Evolutionary conservation across 2,113 vertebrate genomes (phyloP), one percentile per base, ranked within the genome.

Genomic region (Lasiurus borealis): DNA sequence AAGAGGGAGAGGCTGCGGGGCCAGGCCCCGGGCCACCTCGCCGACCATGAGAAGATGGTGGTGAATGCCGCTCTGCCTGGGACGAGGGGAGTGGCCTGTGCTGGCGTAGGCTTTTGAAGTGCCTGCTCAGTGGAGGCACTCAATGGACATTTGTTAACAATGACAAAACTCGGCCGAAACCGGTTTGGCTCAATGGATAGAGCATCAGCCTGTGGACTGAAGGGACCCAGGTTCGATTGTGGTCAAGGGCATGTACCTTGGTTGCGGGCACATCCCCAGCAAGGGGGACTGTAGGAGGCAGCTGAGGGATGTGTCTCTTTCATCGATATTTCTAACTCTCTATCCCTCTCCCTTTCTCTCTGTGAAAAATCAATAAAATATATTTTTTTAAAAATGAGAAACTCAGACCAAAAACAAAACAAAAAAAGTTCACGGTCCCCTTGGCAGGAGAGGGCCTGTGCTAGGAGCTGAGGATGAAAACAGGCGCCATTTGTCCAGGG

Each of bases 111-210:
- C 16, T 71, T 80, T 34, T n/a, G 27, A 85, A 84, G 66, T 8
- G 52, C 27, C 69, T 59, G 18, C 4, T 34, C 36, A 36, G 23
- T 15, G 52, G 40, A 72, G n/a, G 29, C 66, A 46, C 36, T 90
- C 34, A 21, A 87, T 5, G 27, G 59, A 80, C 78, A 94, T 83
- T 59, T 69, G 44, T 69, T 81, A 92, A 71, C 40, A 87, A 72
- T 59, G 62, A 8, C 52, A 44, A 46, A 62, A 57, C 46, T 40
- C 40, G 5, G 40, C 40, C 40, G 40, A 40, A 40, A 40, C 40
- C 40, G 40, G 40, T 40, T 40, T 40, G 40, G 40, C 40, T 40
- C 40, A 40, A 40, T 40, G 40, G 40, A 40, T 40, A 40, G 40
- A 40, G 40, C 40, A 5, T 40, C 40, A 5, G 40, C 5, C 40